Base-by-base conservation (phyloP, 1,140 invertebrate genomes). In the Rhyzopertha dominica region DNA sequence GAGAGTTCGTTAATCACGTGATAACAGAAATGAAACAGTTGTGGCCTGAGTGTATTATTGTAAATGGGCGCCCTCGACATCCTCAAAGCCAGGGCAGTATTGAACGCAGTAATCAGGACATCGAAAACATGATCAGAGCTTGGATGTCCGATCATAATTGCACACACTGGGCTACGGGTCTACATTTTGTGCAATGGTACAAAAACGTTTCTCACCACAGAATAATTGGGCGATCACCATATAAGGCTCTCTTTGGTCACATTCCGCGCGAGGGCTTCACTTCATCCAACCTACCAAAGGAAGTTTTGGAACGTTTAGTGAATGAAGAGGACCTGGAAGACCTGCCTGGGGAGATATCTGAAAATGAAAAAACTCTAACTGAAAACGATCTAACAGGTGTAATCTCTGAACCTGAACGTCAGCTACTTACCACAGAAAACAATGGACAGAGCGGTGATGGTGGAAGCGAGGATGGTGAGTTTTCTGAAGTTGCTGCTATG, bases 11-110 rank as follows among this genome's bases (percentile, higher is more conserved):
- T 24, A 56, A 59, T 44, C 31, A 49, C 12, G 41, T 59, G n/a
- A n/a, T n/a, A n/a, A n/a, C n/a, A n/a, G n/a, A n/a, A 49, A 44
- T 68, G 17, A 47, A 40, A 29, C 5, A 13, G n/a, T 12, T 53
- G 32, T 66, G 57, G 56, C 58, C 53, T 25, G 54, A 60, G 32
- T 59, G 61, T 32, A 63, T 62, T 29, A 65, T 72, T 32, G 60
- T 70, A 12, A 59, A 69, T 58, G 62, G n/a, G n/a, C n/a, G n/a
- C n/a, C n/a, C n/a, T n/a, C n/a, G n/a, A n/a, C n/a, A n/a, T n/a
- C 44, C 56, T 5, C 66, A 70, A 56, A 61, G 32, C 40, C 61
- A 61, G 53, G 61, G 51, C 47, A 58, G 39, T 53, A 59, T 68
- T 32, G 65, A 61, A 59, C 53, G 35, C 51, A 54, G 49, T 16